Evolutionary conservation across 2,797 vertebrate species (phyloP).

Genomic region (Poecile montanus): DNA sequence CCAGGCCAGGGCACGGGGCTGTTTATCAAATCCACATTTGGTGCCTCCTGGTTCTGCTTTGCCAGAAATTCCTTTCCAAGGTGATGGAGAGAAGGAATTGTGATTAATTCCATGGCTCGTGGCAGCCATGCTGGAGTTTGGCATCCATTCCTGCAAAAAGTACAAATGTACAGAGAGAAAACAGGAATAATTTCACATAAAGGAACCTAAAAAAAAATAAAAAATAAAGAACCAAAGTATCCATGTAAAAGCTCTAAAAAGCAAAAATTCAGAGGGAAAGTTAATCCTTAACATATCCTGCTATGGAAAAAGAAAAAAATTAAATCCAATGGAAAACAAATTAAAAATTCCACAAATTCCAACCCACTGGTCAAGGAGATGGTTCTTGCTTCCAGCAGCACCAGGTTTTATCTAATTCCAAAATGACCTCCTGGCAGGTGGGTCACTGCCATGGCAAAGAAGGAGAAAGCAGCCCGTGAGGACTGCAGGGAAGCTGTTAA

Average conservation of each 20-base stretch:
- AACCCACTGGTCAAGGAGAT: background rate
- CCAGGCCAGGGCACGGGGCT: background rate
- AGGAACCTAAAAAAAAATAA: background rate
- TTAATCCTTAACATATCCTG: background rate
- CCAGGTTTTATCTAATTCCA: background rate
- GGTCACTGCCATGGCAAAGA: background rate
- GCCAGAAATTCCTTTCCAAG: background rate
- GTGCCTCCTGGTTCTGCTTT: background rate
- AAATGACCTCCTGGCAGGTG: background rate
- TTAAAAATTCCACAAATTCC: background rate
- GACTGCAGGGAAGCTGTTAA: background rate
- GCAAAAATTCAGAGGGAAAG: background rate
- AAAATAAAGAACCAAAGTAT: fast-evolving
- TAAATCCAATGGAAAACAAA: background rate
- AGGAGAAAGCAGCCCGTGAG: background rate
- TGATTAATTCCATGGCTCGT: background rate
- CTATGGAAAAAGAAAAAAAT: background rate
- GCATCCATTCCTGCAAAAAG: background rate
- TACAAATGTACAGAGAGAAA: background rate
- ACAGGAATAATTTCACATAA: fast-evolving
- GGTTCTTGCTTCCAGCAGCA: background rate
- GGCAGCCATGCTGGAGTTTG: background rate
- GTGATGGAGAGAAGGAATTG: background rate
- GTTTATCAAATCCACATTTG: background rate
- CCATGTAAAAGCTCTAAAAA: background rate